Base-by-base conservation (phyloP, 2,113 vertebrate species). In the Ctenomys sociabilis region DNA sequence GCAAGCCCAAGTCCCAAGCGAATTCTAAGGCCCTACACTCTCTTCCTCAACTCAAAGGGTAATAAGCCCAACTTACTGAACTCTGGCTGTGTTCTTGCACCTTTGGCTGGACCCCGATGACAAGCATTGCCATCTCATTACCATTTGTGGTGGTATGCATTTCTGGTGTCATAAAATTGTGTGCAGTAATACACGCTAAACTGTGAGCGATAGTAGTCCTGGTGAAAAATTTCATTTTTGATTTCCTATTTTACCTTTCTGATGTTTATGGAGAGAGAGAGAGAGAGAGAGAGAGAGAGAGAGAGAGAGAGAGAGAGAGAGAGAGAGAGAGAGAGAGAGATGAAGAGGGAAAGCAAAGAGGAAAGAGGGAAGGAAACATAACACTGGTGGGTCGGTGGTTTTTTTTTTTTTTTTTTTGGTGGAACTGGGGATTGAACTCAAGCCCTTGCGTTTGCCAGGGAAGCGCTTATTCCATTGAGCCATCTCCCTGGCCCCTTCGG, bases 261-360 rank as follows among this genome's bases (percentile, higher is more conserved):
- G 82, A 30, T 75, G 24, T 82, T 49, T 13, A 45, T 28, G 10
- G 40, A 81, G 17, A 61, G 43, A 78, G 70, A 19, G 45, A 1
- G 19, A 32, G 10, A 0, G 7, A 19, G 6, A 7, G n/a, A 13
- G 37, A 14, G 24, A 35, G 52, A 40, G 14, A 8, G 35, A 1
- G 26, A 78, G 6, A 26, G 52, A 28, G 9, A 45, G 54, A n/a
- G 40, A 5, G 61, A 82, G 13, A 57, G 72, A 54, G 75, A 84
- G 19, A 32, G 10, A 0, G 7, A 19, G 6, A 7, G n/a, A 13
- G 19, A 32, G 10, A 0, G 7, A 19, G 6, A 7, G n/a, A 13
- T 45, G 19, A 30, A 35, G 52, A 40, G 14, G 11, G 35, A 1
- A 30, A 78, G 6, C 32, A 26, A 43, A 28, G 9, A 45, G 54